phyloP scores from a whole-genome alignment of 2,888 invertebrate genomes.

The Diadegma fenestrale region DNA sequence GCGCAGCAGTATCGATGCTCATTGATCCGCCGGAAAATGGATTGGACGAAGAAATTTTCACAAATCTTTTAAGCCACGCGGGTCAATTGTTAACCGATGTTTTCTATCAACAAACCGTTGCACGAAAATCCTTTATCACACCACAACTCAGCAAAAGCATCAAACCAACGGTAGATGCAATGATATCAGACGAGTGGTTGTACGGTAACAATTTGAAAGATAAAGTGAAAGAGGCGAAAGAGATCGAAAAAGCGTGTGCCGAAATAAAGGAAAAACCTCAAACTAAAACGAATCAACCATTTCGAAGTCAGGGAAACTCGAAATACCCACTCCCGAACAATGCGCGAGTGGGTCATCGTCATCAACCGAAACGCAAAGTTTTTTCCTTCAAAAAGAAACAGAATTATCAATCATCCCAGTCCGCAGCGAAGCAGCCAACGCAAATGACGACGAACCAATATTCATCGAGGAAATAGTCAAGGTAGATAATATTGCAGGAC shows the following conservation, averaged over 20 bases:
- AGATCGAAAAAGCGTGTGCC: background rate
- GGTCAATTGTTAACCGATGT: slow-evolving; percentile 41
- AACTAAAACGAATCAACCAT: background rate
- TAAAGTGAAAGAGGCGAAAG: slow-evolving; percentile 23
- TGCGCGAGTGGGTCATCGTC: slow-evolving; percentile 56
- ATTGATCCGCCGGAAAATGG: slow-evolving; percentile 53
- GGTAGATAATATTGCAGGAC: slow-evolving; percentile 37
- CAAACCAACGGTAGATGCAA: slow-evolving; percentile 51
- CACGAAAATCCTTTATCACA: slow-evolving; percentile 44
- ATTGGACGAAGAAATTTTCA: slow-evolving; percentile 41
- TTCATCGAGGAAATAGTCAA: slow-evolving; percentile 48
- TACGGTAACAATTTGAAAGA: slow-evolving; percentile 44
- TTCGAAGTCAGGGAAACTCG: slow-evolving; percentile 64
- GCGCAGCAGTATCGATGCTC: slow-evolving; percentile 27
- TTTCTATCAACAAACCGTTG: slow-evolving; percentile 3
- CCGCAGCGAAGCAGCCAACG: background rate
- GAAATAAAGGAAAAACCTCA: slow-evolving; percentile 9
- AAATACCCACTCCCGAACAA: slow-evolving; percentile 55
- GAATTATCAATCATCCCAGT: slow-evolving; percentile 8
- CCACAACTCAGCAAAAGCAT: slow-evolving; percentile 41
- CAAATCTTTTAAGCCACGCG: slow-evolving; percentile 34
- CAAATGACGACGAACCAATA: slow-evolving; percentile 37
- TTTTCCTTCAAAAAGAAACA: background rate
- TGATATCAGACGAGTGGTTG: slow-evolving; percentile 51
- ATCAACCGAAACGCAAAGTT: slow-evolving; percentile 23